A percentile compares a stretch with the other conserved stretches of the same genome.
phyloP scores from a whole-genome alignment of 2,797 vertebrate genomes.

The Bucorvus abyssinicus region DNA sequence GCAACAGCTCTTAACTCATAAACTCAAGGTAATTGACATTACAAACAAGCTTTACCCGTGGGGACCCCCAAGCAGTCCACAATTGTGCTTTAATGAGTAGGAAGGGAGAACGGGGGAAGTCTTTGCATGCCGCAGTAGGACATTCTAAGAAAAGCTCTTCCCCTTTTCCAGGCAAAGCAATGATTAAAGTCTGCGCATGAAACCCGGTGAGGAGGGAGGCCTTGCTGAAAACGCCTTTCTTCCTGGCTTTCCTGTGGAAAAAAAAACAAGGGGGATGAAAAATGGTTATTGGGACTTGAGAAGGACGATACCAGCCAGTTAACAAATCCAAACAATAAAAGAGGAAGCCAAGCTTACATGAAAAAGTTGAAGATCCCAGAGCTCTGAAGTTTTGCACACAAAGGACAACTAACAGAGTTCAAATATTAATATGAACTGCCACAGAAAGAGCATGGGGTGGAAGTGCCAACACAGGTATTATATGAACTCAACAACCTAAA shows the following conservation, averaged over 20 bases:
- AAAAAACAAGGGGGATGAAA: constrained; percentile 25
- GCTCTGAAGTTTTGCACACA: not conserved
- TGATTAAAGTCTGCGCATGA: constrained; percentile 50
- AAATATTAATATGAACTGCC: not conserved
- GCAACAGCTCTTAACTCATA: constrained; percentile 66
- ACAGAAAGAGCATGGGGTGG: not conserved
- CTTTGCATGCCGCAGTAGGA: constrained; percentile 20
- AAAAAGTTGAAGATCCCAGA: not conserved
- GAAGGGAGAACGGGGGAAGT: constrained; percentile 56
- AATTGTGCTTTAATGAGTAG: constrained; percentile 68
- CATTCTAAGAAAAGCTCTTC: constrained; percentile 34
- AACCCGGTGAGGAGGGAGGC: constrained; percentile 21
- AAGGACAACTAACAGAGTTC: not conserved
- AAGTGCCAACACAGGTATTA: not conserved
- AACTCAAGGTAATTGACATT: constrained; percentile 69
- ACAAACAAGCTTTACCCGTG: constrained; percentile 62
- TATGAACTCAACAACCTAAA: not conserved
- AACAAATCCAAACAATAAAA: constrained; percentile 35
- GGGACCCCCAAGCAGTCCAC: constrained; percentile 65
- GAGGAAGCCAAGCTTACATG: constrained; percentile 4
- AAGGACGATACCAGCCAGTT: not conserved
- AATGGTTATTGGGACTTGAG: not conserved
- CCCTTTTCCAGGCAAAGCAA: constrained; percentile 40
- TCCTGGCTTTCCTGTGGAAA: constrained; percentile 62
- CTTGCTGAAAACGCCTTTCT: constrained; percentile 41